Evolutionary conservation across 2,888 invertebrate genomes (phyloP).

Genomic region (Eupithecia pulchellata): DNA sequence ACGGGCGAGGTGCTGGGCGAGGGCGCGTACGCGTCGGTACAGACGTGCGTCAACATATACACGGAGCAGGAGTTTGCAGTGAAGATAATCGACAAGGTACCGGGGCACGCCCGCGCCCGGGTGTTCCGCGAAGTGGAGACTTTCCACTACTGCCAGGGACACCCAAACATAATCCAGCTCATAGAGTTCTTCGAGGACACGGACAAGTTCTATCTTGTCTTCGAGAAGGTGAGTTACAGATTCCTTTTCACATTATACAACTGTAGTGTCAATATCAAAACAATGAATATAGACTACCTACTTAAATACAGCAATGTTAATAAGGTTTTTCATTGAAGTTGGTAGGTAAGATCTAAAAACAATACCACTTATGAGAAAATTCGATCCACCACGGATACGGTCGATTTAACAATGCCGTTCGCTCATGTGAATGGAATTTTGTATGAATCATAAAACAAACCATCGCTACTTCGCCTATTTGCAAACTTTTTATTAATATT

Average conservation of each 20-base stretch:
- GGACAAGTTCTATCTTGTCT: slow-evolving; percentile 98
- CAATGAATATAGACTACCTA: no score
- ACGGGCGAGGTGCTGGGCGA: slow-evolving; percentile 98
- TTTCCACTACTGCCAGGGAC: slow-evolving; percentile 98
- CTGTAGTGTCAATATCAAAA: not conserved
- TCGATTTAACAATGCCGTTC: slow-evolving; percentile 28
- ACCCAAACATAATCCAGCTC: slow-evolving; percentile 98
- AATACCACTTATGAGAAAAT: slow-evolving; percentile 33
- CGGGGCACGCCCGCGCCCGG: slow-evolving; percentile 96
- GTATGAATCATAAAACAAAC: slow-evolving; percentile 7
- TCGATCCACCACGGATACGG: slow-evolving; percentile 25
- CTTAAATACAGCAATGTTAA: not conserved
- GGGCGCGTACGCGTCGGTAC: slow-evolving; percentile 98
- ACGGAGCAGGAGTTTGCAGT: slow-evolving; percentile 98
- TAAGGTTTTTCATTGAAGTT: slow-evolving; percentile 16
- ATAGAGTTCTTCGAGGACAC: slow-evolving; percentile 99
- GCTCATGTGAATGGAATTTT: slow-evolving; percentile 34
- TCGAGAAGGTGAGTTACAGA: slow-evolving; percentile 64
- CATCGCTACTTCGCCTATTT: slow-evolving; percentile 7
- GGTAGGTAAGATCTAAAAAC: slow-evolving; percentile 8
- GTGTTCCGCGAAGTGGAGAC: slow-evolving; percentile 99
- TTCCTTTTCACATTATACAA: not conserved
- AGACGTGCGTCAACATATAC: slow-evolving; percentile 95
- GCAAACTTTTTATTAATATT: not conserved
- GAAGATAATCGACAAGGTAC: slow-evolving; percentile 98